Base-by-base conservation (phyloP, 2,888 invertebrate species). In the Parnassius smintheus region DNA sequence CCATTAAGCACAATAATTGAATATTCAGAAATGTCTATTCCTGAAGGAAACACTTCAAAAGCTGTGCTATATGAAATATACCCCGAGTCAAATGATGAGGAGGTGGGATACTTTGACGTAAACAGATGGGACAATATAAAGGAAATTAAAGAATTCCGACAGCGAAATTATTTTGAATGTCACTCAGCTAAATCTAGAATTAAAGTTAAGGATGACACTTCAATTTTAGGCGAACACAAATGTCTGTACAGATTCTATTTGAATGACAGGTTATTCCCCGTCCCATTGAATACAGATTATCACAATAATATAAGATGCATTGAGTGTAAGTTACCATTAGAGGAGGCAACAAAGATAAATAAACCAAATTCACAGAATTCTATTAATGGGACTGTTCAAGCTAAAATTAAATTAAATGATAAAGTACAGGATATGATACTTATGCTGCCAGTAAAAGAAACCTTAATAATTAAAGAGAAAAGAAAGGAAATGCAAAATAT, bases 121-220 rank as follows among this genome's bases (percentile, higher is more conserved):
- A 75, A 78, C 9, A 77, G 75, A 54, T 62, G 69, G 0, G 72
- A 80, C 0, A 82, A 71, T 25, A 73, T 87, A 0, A 68, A 76
- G 41, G 70, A 77, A 7, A 59, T 91, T n/a, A 88, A 85, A 65
- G 83, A 89, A 68, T 94, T 94, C 68, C 85, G 94, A 12, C 80
- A 88, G 2, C 82, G 92, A 9, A 93, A 94, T 71, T 94, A 93
- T 71, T 94, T 94, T 65, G 94, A 94, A 68, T 93, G 93, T n/a
- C 93, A 94, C 72, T 93, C 93, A 0, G 88, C 89, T 1, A 85
- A 77, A 73, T 83, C 83, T 10, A 81, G 86, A 61, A 70, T 87
- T 0, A 77, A 78, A 22, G 73, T 62, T 4, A 80, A 73, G 57
- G 74, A 73, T 0, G 83, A 77, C 35, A 80, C 67, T 2, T 81